Conservation (phyloP, 2,113 vertebrate genomes). For the Corythoichthys intestinalis region DNA sequence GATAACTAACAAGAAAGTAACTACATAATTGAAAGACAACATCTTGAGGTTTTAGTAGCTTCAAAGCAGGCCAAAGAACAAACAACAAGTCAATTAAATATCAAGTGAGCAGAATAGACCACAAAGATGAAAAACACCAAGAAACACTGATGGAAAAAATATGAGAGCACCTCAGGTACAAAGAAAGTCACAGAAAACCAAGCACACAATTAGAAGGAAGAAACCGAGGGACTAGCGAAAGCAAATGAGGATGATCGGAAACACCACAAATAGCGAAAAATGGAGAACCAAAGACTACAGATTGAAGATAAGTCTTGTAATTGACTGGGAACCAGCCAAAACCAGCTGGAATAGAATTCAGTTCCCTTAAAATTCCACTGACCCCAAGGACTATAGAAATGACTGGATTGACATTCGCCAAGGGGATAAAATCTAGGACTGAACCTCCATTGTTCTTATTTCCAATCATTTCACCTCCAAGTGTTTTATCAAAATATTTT, state of each 20-base stretch:
- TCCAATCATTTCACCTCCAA: too few relatives aligned
- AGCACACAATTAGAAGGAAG: not conserved
- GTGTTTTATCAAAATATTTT: too few relatives aligned
- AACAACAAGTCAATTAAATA: not conserved
- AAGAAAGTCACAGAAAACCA: not conserved
- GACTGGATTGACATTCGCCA: too few relatives aligned
- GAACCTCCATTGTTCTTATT: too few relatives aligned
- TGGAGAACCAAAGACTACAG: too few relatives aligned
- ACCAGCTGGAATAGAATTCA: too few relatives aligned
- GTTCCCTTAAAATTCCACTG: too few relatives aligned
- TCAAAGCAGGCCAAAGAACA: not conserved
- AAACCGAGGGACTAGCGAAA: not conserved
- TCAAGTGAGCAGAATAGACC: not conserved
- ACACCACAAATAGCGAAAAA: not conserved
- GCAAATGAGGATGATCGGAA: not conserved
- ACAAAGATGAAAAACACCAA: not conserved
- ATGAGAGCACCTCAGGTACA: not conserved
- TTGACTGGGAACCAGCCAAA: too few relatives aligned
- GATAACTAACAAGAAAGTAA: not conserved
- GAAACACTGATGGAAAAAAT: conserved; percentile 1
- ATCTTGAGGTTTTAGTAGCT: not conserved
- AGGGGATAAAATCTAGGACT: too few relatives aligned
- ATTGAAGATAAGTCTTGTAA: too few relatives aligned
- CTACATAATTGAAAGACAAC: not conserved
- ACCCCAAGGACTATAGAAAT: too few relatives aligned